Evolutionary conservation across 1,140 invertebrate genomes (phyloP).

Genomic region (Eumeta japonica): DNA sequence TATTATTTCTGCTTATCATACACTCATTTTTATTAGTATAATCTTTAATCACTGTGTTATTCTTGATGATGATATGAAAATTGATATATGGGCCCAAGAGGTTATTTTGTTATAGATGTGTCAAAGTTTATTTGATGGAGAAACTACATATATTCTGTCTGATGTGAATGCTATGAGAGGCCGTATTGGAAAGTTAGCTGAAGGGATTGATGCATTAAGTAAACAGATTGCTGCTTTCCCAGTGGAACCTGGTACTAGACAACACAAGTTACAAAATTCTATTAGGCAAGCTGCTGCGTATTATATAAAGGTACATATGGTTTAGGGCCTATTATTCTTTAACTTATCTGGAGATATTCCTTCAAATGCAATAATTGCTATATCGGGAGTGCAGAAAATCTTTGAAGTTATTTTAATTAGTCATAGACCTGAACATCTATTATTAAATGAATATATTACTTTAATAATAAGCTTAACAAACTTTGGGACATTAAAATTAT

Average conservation of each 20-base stretch:
- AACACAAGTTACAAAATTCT: conserved; percentile 60
- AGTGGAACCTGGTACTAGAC: conserved; percentile 60
- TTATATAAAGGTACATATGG: conserved; percentile 68
- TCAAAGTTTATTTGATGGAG: conserved; percentile 70
- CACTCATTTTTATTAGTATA: not conserved
- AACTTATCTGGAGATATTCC: too few species aligned
- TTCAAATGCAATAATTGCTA: not conserved
- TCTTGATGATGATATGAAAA: not conserved
- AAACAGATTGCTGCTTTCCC: conserved; percentile 76
- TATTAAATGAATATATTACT: too few species aligned
- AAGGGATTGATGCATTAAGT: conserved; percentile 80
- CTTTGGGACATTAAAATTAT: too few species aligned
- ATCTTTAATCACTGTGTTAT: not conserved
- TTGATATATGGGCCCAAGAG: not conserved
- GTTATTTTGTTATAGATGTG: conserved; percentile 61
- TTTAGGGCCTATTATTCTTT: too few species aligned
- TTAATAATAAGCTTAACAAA: too few species aligned
- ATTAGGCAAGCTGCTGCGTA: conserved; percentile 62
- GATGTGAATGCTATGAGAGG: conserved; percentile 80
- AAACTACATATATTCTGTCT: conserved; percentile 79
- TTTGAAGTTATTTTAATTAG: too few species aligned
- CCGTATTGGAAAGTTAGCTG: conserved; percentile 82
- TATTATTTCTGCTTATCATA: not conserved
- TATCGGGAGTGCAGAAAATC: not conserved
- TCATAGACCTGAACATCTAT: too few species aligned